Percentiles rank a stretch among this genome's conserved stretches.
These are phyloP conservation scores for Rhopalosiphum nymphaeae DNA, from an alignment of 2,888 invertebrate genomes.

Conservation along the genomic window DNA sequence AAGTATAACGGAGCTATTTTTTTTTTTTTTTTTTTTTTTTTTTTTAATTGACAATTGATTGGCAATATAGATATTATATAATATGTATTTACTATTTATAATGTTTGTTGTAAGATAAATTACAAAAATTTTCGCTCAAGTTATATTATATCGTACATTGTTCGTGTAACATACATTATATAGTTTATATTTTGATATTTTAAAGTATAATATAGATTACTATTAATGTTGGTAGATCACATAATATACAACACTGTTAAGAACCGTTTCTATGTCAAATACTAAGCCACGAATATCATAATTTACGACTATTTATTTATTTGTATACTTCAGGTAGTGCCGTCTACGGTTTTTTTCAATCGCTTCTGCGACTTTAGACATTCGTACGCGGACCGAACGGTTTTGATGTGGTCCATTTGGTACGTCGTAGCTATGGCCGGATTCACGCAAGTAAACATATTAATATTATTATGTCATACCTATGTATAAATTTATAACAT, in stretches of 20 bases:
- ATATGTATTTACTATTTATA: neutral
- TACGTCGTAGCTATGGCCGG: neutral
- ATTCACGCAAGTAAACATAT: constrained; percentile 7
- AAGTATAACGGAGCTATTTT: neutral
- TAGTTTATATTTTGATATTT: neutral
- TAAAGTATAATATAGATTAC: neutral
- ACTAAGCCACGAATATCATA: neutral
- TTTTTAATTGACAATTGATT: neutral
- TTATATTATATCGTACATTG: too few relatives aligned
- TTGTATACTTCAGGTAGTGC: neutral
- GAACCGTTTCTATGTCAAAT: too few relatives aligned
- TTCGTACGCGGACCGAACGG: neutral
- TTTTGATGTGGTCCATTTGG: constrained; percentile 42
- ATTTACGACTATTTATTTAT: neutral
- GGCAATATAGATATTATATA: neutral
- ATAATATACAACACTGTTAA: neutral
- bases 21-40: neutral
- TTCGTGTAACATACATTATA: neutral
- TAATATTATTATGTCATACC: neutral
- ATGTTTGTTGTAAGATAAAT: neutral
- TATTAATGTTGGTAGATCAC: neutral
- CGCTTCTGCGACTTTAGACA: constrained; percentile 20
- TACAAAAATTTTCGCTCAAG: neutral
- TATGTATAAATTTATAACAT: neutral
- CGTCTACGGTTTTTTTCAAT: neutral